Conservation (phyloP, 2,113 vertebrate genomes). For the Corythornis madagascariensis region DNA sequence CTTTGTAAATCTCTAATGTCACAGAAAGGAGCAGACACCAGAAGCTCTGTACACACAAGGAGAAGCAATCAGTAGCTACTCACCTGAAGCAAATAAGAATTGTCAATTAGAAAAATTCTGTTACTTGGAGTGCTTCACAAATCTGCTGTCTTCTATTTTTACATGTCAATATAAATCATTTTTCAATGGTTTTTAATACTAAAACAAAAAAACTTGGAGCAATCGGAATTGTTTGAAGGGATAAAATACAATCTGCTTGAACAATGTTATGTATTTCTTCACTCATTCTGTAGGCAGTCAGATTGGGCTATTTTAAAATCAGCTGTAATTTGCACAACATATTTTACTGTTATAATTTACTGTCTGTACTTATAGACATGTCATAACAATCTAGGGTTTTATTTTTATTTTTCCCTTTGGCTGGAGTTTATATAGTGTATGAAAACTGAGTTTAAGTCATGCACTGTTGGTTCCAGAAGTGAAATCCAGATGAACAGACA, state of each 20-base stretch:
- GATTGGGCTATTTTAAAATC: slow-evolving; percentile 67
- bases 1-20: slow-evolving; percentile 42
- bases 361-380: slow-evolving; percentile 66
- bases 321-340: slow-evolving; percentile 69
- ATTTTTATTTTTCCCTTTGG: slow-evolving; percentile 44
- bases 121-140: slow-evolving; percentile 2
- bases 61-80: background rate
- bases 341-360: slow-evolving; percentile 65
- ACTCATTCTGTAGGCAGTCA: slow-evolving; percentile 49
- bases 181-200: slow-evolving; percentile 23
- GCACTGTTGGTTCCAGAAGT: slow-evolving; percentile 15
- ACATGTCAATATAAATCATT: slow-evolving; percentile 15
- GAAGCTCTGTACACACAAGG: background rate
- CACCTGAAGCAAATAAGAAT: slow-evolving; percentile 34
- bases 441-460: slow-evolving; percentile 56
- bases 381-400: slow-evolving; percentile 57
- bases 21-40: slow-evolving; percentile 11
- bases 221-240: slow-evolving; percentile 11
- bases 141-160: slow-evolving; percentile 30
- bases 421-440: slow-evolving; percentile 46
- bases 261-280: slow-evolving; percentile 5
- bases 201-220: background rate
- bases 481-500: slow-evolving; percentile 27
- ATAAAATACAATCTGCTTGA: background rate
- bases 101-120: slow-evolving; percentile 61